Base-by-base conservation (phyloP, 2,888 invertebrate genomes). In the Apoda limacodes region DNA sequence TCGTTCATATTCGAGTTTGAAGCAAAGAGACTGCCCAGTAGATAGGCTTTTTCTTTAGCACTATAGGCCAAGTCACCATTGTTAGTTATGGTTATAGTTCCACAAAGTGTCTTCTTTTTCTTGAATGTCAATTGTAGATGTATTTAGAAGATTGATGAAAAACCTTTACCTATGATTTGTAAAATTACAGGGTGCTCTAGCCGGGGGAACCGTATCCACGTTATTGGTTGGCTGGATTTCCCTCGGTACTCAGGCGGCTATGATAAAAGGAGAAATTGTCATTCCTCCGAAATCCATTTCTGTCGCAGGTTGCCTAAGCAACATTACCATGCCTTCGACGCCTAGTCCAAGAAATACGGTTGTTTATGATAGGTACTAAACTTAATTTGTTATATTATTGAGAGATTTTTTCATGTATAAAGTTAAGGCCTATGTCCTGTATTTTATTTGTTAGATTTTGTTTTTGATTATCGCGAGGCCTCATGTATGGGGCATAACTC, bases 221-320 rank as follows among this genome's bases (percentile, higher is more conserved):
- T 47, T 82, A 12, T 60, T 88, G 2, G 84, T 88, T 2, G 85
- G 85, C 0, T 88, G 88, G 88, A 87, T 88, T 28, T 88, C 88
- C 0, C 59, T 88, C 2, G 88, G 88, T 5, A 87, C 88, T 0
- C 88, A 89, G 52, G 78, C 87, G 5, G 85, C 87, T 6, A 85
- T 88, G 66, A 82, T 88, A 1, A 69, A 76, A 6, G 88, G 88
- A 0, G 74, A 82, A 3, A 86, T 89, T 27, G 55, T 74, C 3
- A 81, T 85, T 29, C 74, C 80, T 0, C 82, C 83, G 1, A 89
- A 89, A 44, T 84, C 87, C 0, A 74, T 88, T 1, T 87, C 86
- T 0, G 62, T 84, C 0, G 76, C 76, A 3, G 85, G 83, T 2
- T 88, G 88, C 39, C 31, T 54, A 0, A 46, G 31, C 0, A 80